Base-by-base conservation (phyloP, 2,113 vertebrate species). In the Eptatretus burgeri region DNA sequence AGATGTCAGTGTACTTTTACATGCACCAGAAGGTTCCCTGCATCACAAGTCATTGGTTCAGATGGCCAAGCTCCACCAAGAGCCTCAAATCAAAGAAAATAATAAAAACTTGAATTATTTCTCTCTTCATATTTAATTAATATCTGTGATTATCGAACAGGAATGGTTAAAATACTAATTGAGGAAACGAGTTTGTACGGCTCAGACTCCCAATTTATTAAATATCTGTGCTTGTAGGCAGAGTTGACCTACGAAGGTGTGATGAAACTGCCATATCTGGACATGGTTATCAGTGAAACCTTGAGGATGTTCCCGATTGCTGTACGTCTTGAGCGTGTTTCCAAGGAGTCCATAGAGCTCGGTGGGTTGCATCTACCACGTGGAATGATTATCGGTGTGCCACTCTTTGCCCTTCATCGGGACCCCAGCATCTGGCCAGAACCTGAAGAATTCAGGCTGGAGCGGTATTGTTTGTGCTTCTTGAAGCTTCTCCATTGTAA, bases 371-470 rank as follows among this genome's bases (percentile, higher is more conserved):
- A 66, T 18, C 73, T 78, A 49, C 74, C 77, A 3, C 73, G 74
- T 64, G 72, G 66, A 51, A 70, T 63, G 1, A 16, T 51, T 1
- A 9, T 75, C 12, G 20, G 70, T 51, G 1, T 75, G 2, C 75
- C 78, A 1, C 8, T 67, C 5, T 75, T 66, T 18, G 12, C 51
- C 13, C 70, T 79, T 9, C 78, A 78, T 1, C 73, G 63, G 52
- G 73, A 78, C 63, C 73, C 76, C 8, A n/a, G 67, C 13, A 62
- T 71, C 64, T 76, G 73, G 73, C 13, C 71, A 18, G 72, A 76
- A 16, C 75, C 75, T n/a, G 73, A 76, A 0, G 49, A 17, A 49
- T 77, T 76, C 64, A 70, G 69, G 18, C 75, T 74, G 62, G 74
- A 75, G 67, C 73, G 75, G 75, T 76, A 41, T 41, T n/a, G 27